Base-by-base conservation (phyloP, 2,113 vertebrate genomes). In the Gavia stellata region DNA sequence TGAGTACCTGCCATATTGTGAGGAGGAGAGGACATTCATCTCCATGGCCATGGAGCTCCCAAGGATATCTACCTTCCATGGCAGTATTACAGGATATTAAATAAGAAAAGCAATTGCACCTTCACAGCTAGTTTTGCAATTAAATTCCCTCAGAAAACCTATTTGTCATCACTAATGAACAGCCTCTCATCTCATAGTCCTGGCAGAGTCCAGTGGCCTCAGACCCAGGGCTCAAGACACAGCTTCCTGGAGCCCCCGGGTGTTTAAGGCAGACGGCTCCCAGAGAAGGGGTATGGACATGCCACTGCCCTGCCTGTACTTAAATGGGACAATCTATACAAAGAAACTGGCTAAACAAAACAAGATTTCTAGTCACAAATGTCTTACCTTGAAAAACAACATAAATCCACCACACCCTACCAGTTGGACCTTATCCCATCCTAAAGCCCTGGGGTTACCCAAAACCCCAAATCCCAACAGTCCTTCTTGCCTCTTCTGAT, bases 221-320 rank as follows among this genome's bases (percentile, higher is more conserved):
- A 61, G 50, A 55, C 9, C 9, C 62, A 42, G 47, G 38, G 21
- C 42, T 65, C 26, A 73, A 70, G 65, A 40, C 3, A 0, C 0
- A 59, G 25, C 8, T 23, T 66, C 12, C 25, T 17, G 19, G 18
- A 81, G 29, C 6, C 33, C 12, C 18, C 5, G 1, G 0, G 3
- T 44, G 29, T 42, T 52, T 45, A 50, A 38, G 19, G 33, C n/a
- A 80, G 16, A n/a, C 6, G 14, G n/a, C 12, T 25, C 26, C 33
- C 28, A 38, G 34, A 50, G 20, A 90, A 79, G 12, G 14, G 18
- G 1, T 36, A 68, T 21, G 31, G 36, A 67, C 0, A 0, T 44
- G 28, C 14, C 71, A 59, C 31, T 11, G 7, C 16, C 17, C 33
- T 61, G 14, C 58, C 31, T 47, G 24, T 9, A 67, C 36, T 75